Base-by-base conservation (phyloP, 2,888 invertebrate genomes). In the Eilema griseolum region DNA sequence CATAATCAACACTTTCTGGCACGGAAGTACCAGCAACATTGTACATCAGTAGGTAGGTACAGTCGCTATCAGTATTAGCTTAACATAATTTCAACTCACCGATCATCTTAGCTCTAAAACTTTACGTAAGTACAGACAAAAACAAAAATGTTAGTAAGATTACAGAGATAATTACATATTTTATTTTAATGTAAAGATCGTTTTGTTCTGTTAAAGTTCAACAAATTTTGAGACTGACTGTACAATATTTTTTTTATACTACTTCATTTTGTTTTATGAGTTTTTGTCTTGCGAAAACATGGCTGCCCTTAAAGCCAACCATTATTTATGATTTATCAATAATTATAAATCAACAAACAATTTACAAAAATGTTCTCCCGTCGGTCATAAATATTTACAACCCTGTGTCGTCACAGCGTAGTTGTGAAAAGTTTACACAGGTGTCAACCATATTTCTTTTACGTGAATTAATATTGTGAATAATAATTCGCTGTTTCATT, bases 221-320 rank as follows among this genome's bases (percentile, higher is more conserved):
- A 5, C 52, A n/a, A n/a, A 20, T n/a, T 52, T 2, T 52, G 52
- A 52, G 10, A 8, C 2, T 10, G 20, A 52, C 1, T n/a, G 52
- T 52, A 65, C 63, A 63, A 73, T 46, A 24, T 69, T 61, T 59
- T 61, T 61, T 33, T 16, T 60, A 52, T 52, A 8, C 37, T 65
- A 78, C 76, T 69, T 59, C 31, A 72, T 76, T 82, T 72, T 70
- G 69, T 73, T 72, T 82, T 76, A 82, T 82, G 71, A 61, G 76
- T 46, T 23, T 68, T 72, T 60, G 56, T 37, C 62, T 68, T 66
- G 46, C 20, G 72, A 67, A 28, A 28, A 65, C 23, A 65, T 23
- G 8, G 28, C 46, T 78, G 66, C 71, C 72, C 59, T 70, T 76
- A 71, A 73, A 56, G 65, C 24, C 24, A 33, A 26, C 52, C 57